Evolutionary conservation across 2,888 invertebrate genomes (phyloP).

Genomic region (Zhuqinia jingwanae): DNA sequence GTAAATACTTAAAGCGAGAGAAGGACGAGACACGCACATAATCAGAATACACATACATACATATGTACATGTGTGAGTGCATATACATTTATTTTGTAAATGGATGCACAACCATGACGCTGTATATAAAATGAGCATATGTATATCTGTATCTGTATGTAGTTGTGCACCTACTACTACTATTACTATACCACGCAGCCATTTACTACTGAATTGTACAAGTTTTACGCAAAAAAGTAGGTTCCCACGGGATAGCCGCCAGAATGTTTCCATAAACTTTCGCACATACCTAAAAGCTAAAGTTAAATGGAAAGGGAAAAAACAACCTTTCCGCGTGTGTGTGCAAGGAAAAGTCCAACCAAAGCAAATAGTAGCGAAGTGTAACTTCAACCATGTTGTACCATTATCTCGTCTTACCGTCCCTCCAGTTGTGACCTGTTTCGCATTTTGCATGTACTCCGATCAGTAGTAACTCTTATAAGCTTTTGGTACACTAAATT

Average conservation of each 20-base stretch:
- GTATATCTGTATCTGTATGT: neutral
- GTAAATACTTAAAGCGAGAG: neutral
- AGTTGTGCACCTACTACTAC: neutral
- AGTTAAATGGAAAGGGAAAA: constrained; percentile 32
- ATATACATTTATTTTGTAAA: neutral
- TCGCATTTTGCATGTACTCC: neutral
- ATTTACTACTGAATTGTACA: constrained; percentile 15
- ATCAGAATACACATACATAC: neutral
- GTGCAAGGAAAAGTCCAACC: too few relatives aligned
- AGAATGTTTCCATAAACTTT: constrained; percentile 59
- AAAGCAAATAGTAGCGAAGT: too few relatives aligned
- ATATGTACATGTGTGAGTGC: neutral
- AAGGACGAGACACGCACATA: constrained; percentile 10
- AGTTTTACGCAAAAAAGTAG: constrained; percentile 62
- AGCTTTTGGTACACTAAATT: too few relatives aligned
- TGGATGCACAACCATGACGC: neutral
- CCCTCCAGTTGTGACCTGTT: too few relatives aligned
- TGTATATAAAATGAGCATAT: neutral
- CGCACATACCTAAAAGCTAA: constrained; percentile 5
- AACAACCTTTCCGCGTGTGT: too few relatives aligned
- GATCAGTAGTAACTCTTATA: neutral
- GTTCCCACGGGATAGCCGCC: constrained; percentile 65
- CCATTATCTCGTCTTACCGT: too few relatives aligned
- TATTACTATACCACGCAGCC: neutral
- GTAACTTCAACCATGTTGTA: too few relatives aligned